Base-by-base conservation (phyloP, 2,113 vertebrate species). In the Theristicus caerulescens region DNA sequence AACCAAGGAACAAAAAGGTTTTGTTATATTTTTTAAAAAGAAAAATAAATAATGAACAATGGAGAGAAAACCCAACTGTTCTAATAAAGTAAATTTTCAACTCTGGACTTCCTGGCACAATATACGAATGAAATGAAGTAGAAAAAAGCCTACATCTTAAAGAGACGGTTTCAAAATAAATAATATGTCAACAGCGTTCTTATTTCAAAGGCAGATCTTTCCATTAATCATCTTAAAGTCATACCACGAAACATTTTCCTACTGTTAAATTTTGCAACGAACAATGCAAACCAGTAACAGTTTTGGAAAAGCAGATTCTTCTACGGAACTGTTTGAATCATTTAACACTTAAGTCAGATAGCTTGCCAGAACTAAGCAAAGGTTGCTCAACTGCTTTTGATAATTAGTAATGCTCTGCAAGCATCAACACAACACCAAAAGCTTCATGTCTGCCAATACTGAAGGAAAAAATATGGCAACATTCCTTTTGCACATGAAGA, bases 361-460 rank as follows among this genome's bases (percentile, higher is more conserved):
- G 31, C 69, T 64, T 59, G 61, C 49, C 74, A 95, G 73, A 90
- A 46, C 52, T 69, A 70, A 26, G 73, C 69, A 81, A 89, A 91
- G 74, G 66, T 76, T 87, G 89, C 36, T 94, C 69, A 59, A 76
- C 54, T 32, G 47, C 82, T 96, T 85, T 79, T 96, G 78, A 79
- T 94, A 96, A 96, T 97, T 94, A 97, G 92, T 57, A 96, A 96
- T 69, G 71, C n/a, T 59, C 42, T 38, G 58, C 26, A 94, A 93
- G 82, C 78, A 94, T 34, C 87, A 95, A 66, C 46, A 94, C 55
- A 90, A 88, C 24, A 82, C 21, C 78, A 69, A 93, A 90, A 92
- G 70, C 80, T 83, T 85, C 31, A 46, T 11, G 62, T 69, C 74
- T 93, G 87, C 81, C 84, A 93, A 61, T 24, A 55, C 13, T 18